Evolutionary conservation across 2,888 invertebrate genomes (phyloP).

Genomic region (Hirtodrosophila confusa): DNA sequence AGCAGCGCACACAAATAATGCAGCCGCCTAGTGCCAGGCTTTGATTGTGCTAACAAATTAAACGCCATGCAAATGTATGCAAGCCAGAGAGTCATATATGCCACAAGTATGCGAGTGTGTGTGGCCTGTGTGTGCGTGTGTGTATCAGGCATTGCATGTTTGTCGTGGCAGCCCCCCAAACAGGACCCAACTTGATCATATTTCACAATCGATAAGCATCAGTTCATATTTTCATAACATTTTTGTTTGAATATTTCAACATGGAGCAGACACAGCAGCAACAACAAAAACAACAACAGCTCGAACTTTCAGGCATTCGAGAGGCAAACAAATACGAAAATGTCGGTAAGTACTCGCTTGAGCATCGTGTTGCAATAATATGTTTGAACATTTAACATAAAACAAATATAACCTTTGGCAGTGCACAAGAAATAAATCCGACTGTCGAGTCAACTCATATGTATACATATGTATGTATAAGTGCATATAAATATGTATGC

Average conservation of each 20-base stretch:
- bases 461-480: constrained; percentile 1
- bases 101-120: neutral
- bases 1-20: constrained; percentile 49
- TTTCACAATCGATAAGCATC: constrained; percentile 83
- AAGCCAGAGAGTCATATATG: constrained; percentile 6
- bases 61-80: constrained; percentile 60
- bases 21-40: constrained; percentile 40
- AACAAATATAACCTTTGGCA: constrained; percentile 82
- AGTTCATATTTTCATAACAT: constrained; percentile 81
- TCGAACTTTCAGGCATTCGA: constrained; percentile 20
- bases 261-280: constrained; percentile 57
- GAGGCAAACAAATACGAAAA: constrained; percentile 58
- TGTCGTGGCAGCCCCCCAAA: constrained; percentile 9
- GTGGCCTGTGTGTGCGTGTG: constrained; percentile 16
- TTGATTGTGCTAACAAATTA: constrained; percentile 72
- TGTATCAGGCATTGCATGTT: constrained; percentile 33
- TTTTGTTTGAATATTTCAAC: constrained; percentile 74
- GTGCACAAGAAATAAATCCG: constrained; percentile 39
- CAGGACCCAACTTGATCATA: constrained; percentile 64
- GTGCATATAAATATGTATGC: neutral
- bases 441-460: constrained; percentile 14
- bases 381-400: constrained; percentile 81
- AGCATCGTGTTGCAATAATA: constrained; percentile 74
- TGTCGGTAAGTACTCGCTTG: constrained; percentile 64
- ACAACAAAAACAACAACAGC: constrained; percentile 16